These are phyloP conservation scores for Mustelus asterias DNA, from an alignment of 2,113 vertebrate genomes.

Conservation along the genomic window DNA sequence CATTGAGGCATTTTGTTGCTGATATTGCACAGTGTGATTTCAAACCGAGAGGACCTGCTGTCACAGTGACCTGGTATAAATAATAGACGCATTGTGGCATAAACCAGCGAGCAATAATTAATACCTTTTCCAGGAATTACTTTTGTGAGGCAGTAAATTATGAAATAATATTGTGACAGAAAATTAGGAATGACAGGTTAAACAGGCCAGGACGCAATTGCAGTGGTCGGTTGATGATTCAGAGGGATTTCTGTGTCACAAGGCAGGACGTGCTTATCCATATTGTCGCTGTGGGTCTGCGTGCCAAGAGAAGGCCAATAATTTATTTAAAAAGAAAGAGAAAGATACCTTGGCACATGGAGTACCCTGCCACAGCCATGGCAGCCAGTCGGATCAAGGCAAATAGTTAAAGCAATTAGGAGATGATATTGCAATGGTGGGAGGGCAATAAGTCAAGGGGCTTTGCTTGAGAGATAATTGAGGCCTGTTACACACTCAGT, in stretches of 20 bases:
- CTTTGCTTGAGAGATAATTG: neutral
- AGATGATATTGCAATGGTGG: neutral
- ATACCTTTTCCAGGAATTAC: neutral
- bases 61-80: neutral
- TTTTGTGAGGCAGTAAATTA: slow-evolving; percentile 26
- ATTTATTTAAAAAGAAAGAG: slow-evolving; percentile 54
- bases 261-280: slow-evolving; percentile 46
- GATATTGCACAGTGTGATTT: neutral
- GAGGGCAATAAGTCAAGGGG: neutral
- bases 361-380: slow-evolving; percentile 44
- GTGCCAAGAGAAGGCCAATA: slow-evolving; percentile 48
- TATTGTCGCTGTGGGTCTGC: slow-evolving; percentile 46
- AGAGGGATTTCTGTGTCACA: slow-evolving; percentile 44
- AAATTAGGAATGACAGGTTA: slow-evolving; percentile 46
- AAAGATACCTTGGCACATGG: slow-evolving; percentile 51
- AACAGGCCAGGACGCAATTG: slow-evolving; percentile 45
- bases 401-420: neutral
- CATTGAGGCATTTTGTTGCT: slow-evolving; percentile 8
- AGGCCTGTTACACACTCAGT: neutral
- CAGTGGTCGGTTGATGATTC: slow-evolving; percentile 47
- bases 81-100: neutral
- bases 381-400: slow-evolving; percentile 40
- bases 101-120: neutral
- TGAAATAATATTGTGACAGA: slow-evolving; percentile 47
- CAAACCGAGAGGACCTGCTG: neutral